Conservation (phyloP, 2,113 vertebrate genomes). For the Eudorcas thomsonii region DNA sequence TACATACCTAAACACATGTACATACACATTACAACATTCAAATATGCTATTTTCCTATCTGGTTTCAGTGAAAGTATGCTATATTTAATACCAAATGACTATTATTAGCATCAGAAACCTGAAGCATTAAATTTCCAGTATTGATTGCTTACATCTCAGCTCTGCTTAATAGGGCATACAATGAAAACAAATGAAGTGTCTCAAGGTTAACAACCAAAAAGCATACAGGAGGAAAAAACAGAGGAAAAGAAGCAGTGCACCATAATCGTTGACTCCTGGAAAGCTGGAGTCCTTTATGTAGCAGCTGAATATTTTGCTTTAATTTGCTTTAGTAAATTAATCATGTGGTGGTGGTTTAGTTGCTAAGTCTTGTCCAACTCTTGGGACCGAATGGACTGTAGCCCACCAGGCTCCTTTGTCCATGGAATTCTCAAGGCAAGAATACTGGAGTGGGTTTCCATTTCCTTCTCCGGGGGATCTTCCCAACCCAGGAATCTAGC, state of each 20-base stretch:
- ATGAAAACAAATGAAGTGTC: not conserved
- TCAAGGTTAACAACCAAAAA: not conserved
- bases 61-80: not conserved
- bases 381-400: not conserved
- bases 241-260: not conserved
- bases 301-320: not conserved
- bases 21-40: not conserved
- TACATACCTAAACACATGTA: too few species aligned
- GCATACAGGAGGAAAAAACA: not conserved
- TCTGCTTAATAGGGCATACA: not conserved
- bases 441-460: not conserved
- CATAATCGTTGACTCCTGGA: not conserved
- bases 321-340: not conserved
- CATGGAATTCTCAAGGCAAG: not conserved
- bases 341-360: not conserved
- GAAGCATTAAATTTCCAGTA: not conserved
- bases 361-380: not conserved
- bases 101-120: conserved; percentile 1
- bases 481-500: not conserved
- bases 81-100: not conserved
- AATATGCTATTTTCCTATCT: not conserved
- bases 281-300: not conserved
- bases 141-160: not conserved
- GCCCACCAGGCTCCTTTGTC: not conserved
- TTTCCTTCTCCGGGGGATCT: not conserved